A percentile compares a stretch with the other conserved stretches of the same genome.
Conservation (phyloP, 2,888 invertebrate species). For the Alentia gelatinosa region DNA sequence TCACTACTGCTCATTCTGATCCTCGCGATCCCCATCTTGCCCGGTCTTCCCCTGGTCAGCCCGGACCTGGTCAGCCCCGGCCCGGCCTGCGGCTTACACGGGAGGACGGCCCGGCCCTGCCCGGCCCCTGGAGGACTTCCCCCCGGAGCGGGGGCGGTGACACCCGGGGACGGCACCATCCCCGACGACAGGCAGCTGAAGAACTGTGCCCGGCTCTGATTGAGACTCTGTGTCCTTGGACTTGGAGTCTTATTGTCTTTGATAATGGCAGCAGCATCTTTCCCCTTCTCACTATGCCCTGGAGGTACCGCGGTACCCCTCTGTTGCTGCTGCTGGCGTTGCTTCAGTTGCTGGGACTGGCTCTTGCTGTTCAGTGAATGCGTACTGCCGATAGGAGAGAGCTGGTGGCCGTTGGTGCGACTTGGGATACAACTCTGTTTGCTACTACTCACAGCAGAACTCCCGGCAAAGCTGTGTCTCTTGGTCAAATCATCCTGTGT, state of each 20-base stretch:
- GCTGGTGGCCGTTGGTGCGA: background rate
- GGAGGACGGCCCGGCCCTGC: too few species aligned
- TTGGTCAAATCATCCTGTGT: background rate
- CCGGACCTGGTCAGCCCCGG: too few species aligned
- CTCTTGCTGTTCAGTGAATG: background rate
- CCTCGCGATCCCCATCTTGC: too few species aligned
- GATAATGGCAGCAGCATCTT: too few species aligned
- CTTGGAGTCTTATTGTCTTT: background rate
- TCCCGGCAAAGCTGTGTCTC: background rate
- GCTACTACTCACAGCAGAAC: background rate
- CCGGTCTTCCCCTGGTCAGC: too few species aligned
- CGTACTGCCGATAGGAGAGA: background rate
- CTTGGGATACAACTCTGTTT: background rate
- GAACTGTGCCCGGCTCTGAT: constrained; percentile 14
- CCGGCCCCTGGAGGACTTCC: background rate
- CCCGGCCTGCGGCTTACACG: too few species aligned
- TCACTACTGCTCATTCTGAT: too few species aligned
- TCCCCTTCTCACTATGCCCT: background rate
- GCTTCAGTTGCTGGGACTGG: background rate
- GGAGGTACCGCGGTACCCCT: background rate
- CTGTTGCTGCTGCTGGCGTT: background rate
- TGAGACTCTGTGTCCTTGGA: background rate
- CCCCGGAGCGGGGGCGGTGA: background rate
- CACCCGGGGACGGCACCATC: background rate
- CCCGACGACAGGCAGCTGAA: background rate